Evolutionary conservation across 2,888 invertebrate genomes (phyloP).

Genomic region (Xestia c-nigrum): DNA sequence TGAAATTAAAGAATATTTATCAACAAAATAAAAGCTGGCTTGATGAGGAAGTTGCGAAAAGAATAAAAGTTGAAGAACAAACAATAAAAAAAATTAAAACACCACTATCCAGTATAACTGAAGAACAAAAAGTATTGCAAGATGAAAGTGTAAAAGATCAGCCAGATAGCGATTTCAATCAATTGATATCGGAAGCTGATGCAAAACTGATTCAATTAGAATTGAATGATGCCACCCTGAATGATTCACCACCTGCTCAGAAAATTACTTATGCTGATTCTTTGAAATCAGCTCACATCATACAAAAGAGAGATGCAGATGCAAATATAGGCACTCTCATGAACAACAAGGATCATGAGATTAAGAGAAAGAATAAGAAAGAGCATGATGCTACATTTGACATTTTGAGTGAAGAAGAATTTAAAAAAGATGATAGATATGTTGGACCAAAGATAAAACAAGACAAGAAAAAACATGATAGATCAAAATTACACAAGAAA

Average conservation of each 20-base stretch:
- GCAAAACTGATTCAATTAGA: conserved; percentile 43
- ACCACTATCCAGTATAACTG: conserved; percentile 69
- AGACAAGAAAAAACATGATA: conserved; percentile 82
- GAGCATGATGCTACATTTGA: conserved; percentile 66
- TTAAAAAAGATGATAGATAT: conserved; percentile 85
- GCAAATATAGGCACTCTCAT: conserved; percentile 73
- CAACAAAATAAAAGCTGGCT: conserved; percentile 85
- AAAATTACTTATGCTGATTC: conserved; percentile 84
- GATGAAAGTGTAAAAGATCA: conserved; percentile 63
- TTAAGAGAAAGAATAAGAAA: conserved; percentile 77
- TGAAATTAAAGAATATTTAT: conserved; percentile 82
- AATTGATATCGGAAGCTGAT: conserved; percentile 50
- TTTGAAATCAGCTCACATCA: conserved; percentile 72
- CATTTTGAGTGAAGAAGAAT: conserved; percentile 80
- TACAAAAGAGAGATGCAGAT: conserved; percentile 67
- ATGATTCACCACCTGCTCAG: conserved; percentile 57
- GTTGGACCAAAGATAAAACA: conserved; percentile 77
- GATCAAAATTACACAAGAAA: conserved; percentile 82
- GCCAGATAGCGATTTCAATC: conserved; percentile 28
- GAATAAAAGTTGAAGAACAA: conserved; percentile 76
- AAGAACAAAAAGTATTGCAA: conserved; percentile 66
- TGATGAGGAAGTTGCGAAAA: conserved; percentile 81
- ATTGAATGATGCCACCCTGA: conserved; percentile 43
- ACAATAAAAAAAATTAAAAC: conserved; percentile 69
- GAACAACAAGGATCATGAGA: conserved; percentile 83